Evolutionary conservation across 2,797 vertebrate genomes (phyloP).

Genomic region (Zalophus californianus): DNA sequence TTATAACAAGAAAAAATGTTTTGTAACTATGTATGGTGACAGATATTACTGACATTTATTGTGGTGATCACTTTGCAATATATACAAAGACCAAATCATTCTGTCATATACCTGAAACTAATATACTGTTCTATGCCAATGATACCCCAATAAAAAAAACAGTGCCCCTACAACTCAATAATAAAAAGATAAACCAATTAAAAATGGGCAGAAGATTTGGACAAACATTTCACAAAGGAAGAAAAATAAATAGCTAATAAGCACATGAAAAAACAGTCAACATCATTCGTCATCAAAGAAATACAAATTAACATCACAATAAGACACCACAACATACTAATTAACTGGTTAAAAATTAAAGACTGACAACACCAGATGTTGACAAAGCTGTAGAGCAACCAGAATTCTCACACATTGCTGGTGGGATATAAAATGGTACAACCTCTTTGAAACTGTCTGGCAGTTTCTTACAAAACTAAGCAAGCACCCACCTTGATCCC

Average conservation of each 20-base stretch:
- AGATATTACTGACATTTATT: neutral
- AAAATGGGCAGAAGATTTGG: constrained; percentile 31
- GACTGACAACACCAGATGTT: constrained; percentile 30
- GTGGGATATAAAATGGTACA: neutral
- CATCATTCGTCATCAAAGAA: constrained; percentile 2
- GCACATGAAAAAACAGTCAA: constrained; percentile 13
- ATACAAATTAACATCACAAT: constrained; percentile 32
- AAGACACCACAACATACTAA: neutral
- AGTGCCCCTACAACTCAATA: neutral
- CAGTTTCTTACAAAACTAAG: constrained; percentile 39
- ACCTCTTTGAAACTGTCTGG: neutral
- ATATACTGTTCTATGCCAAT: neutral
- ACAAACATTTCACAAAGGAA: constrained; percentile 14
- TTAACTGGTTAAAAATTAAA: constrained; percentile 52
- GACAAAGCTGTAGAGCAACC: neutral
- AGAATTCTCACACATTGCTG: constrained; percentile 6
- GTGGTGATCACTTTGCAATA: neutral
- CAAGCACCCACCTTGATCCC: neutral
- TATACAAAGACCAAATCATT: neutral
- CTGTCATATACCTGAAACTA: neutral
- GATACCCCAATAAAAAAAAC: neutral
- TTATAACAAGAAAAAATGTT: neutral
- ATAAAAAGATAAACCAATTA: constrained; percentile 5
- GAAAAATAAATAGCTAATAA: constrained; percentile 28
- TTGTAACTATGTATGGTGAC: neutral